These are phyloP conservation scores for Semicossyphus pulcher DNA, from an alignment of 2,113 vertebrate genomes.

Conservation along the genomic window DNA sequence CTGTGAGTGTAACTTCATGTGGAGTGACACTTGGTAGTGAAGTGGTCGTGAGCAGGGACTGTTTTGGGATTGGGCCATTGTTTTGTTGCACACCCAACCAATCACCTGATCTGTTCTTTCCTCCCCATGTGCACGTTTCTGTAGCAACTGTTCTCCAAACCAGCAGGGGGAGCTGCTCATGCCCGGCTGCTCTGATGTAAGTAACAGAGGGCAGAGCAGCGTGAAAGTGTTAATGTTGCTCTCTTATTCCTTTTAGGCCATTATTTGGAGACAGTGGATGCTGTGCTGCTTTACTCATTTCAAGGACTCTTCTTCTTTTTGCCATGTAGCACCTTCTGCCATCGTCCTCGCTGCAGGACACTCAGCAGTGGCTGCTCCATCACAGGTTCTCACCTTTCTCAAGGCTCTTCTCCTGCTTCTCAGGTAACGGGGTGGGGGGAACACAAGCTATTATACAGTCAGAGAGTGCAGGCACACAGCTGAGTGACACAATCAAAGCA, in stretches of 20 bases:
- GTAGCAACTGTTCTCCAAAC: conserved; percentile 91
- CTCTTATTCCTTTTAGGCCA: conserved; percentile 77
- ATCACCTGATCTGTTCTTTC: conserved; percentile 46
- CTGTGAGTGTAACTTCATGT: too few species aligned
- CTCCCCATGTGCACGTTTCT: conserved; percentile 57
- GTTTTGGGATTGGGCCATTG: too few species aligned
- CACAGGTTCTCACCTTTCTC: conserved; percentile 94
- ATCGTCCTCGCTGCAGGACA: conserved; percentile 89
- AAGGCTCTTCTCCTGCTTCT: conserved; percentile 93
- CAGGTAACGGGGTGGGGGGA: conserved; percentile 78
- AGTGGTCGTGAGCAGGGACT: too few species aligned
- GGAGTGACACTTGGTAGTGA: too few species aligned
- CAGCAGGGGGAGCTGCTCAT: conserved; percentile 88
- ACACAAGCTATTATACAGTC: too few species aligned
- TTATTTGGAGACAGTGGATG: conserved; percentile 78
- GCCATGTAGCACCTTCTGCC: conserved; percentile 91
- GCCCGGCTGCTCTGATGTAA: conserved; percentile 90
- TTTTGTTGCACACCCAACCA: conserved; percentile 14
- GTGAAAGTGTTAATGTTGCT: conserved; percentile 72
- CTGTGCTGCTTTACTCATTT: conserved; percentile 78
- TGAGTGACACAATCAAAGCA: not conserved
- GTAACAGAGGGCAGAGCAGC: conserved; percentile 71
- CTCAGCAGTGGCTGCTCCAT: conserved; percentile 93
- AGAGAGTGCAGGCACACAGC: not conserved
- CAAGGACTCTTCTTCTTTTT: conserved; percentile 87